Evolutionary conservation across 2,113 vertebrate species (phyloP), one percentile per base, ranked within the genome.

Genomic region (Aptenodytes patagonicus): DNA sequence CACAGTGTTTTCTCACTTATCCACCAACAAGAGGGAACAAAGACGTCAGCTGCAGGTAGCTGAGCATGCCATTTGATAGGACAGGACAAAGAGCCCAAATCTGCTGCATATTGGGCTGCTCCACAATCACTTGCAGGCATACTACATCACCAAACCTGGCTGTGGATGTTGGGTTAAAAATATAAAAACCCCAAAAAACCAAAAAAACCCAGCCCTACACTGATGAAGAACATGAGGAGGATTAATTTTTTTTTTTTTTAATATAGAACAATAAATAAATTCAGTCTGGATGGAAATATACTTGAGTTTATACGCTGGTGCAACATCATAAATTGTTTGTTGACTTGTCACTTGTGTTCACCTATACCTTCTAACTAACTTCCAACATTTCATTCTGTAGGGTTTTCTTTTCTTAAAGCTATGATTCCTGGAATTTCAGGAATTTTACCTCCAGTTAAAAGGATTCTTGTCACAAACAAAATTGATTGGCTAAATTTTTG

Each of bases 81-180:
- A 52, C 13, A 44, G 32, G 44, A 40, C 8, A 76, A 89, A 92
- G 6, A 71, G 2, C 28, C 32, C 44, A 79, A 24, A 83, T 60
- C 44, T 69, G 13, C 36, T 83, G 15, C 46, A 38, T 36, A 20
- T 22, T 57, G 65, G 24, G 28, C 21, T 69, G 31, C 31, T 79
- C 29, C 34, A 73, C 16, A 47, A 36, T 64, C 25, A 34, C 17
- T 70, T 83, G 21, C 19, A 57, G 17, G 16, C 19, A 17, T 38
- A 32, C 3, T 22, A 17, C 1, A 1, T n/a, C 13, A 70, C 44
- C 20, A 80, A 69, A 55, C 8, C 2, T 14, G 2, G 4, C 18
- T 40, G 12, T 25, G 28, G 28, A 18, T 65, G 38, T 21, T 28
- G 26, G 17, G 11, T 46, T 32, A 61, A 73, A 87, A 52, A 25